Evolutionary conservation across 2,113 vertebrate genomes (phyloP).

Genomic region (Columbina picui): DNA sequence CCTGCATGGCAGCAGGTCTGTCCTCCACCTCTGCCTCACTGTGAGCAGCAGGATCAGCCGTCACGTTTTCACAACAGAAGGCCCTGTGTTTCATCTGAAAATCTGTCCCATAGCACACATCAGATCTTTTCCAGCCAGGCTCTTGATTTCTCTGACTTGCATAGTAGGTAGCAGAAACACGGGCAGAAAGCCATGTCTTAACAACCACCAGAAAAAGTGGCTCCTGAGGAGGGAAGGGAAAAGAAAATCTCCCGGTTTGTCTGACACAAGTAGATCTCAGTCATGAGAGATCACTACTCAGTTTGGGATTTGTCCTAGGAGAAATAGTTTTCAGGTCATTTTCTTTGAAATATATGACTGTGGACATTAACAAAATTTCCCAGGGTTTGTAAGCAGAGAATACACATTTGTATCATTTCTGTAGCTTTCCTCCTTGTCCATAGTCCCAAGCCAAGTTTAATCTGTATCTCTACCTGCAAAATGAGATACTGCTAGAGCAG

Average conservation of each 20-base stretch:
- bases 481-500: not conserved
- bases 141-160: not conserved
- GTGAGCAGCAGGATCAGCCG: fast-evolving
- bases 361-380: not conserved
- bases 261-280: not conserved
- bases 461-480: not conserved
- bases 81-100: not conserved
- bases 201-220: not conserved
- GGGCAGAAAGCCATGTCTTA: not conserved
- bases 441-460: not conserved
- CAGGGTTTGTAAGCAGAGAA: not conserved
- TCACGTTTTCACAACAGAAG: not conserved
- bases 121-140: not conserved
- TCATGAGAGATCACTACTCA: not conserved
- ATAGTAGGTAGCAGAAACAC: not conserved
- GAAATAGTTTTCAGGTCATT: not conserved
- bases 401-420: not conserved
- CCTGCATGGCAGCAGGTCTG: fast-evolving
- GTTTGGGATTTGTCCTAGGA: not conserved
- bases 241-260: not conserved
- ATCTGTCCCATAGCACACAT: fast-evolving
- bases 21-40: not conserved
- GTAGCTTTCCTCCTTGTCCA: not conserved
- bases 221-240: not conserved
- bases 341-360: not conserved